Percentiles rank a stretch among this genome's conserved stretches.
These are phyloP conservation scores for Sympetrum striolatum DNA, from an alignment of 2,888 invertebrate genomes.

Conservation along the genomic window DNA sequence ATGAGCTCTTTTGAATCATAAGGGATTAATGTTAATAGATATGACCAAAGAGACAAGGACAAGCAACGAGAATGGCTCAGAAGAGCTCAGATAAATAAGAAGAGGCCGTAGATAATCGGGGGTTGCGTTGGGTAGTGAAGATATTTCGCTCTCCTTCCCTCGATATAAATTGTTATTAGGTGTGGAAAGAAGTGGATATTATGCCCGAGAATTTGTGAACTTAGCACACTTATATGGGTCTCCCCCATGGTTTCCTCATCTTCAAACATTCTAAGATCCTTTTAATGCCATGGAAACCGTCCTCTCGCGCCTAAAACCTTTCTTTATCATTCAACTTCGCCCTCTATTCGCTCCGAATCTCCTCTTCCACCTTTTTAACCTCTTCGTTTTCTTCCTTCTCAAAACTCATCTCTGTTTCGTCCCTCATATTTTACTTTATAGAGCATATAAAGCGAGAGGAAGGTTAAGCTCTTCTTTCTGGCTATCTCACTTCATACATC, in stretches of 20 bases:
- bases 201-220: neutral
- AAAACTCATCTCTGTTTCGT: neutral
- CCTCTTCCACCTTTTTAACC: neutral
- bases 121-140: neutral
- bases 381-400: neutral
- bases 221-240: neutral
- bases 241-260: neutral
- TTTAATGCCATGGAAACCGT: neutral
- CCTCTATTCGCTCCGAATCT: neutral
- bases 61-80: neutral
- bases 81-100: neutral
- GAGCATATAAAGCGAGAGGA: conserved; percentile 15
- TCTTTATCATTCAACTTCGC: neutral
- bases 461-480: conserved; percentile 8
- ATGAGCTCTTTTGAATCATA: neutral
- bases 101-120: neutral
- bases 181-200: neutral
- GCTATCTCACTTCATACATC: neutral
- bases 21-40: neutral
- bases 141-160: neutral
- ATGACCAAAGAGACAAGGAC: neutral
- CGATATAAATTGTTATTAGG: neutral
- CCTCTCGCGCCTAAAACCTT: neutral
- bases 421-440: neutral
- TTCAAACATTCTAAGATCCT: neutral